These are phyloP conservation scores for Platycercus adscitus DNA, from an alignment of 2,113 vertebrate species.

Conservation along the genomic window DNA sequence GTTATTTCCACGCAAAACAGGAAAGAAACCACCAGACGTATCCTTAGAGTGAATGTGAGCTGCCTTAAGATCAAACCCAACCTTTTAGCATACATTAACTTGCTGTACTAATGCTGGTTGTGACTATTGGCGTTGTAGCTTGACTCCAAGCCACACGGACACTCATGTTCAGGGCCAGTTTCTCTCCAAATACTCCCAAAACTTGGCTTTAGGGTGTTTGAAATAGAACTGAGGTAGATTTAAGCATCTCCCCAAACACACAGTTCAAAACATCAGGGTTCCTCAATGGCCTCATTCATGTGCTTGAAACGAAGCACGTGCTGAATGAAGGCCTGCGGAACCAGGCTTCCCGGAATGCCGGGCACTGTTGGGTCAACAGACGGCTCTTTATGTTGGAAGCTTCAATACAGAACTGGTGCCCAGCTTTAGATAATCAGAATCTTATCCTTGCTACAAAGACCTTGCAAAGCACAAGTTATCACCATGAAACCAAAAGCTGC, in stretches of 20 bases:
- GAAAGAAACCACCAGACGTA: neutral
- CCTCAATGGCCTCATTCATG: neutral
- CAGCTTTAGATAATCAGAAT: neutral
- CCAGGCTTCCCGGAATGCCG: neutral
- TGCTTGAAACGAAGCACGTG: neutral
- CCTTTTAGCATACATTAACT: neutral
- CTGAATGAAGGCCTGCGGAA: neutral
- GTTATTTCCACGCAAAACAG: neutral
- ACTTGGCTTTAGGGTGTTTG: neutral
- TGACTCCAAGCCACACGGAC: neutral
- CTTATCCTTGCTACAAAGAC: neutral
- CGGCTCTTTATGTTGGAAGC: neutral
- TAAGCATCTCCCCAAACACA: neutral
- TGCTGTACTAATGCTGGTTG: neutral
- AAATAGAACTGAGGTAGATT: neutral
- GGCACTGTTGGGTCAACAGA: neutral
- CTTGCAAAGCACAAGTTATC: neutral
- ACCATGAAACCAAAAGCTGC: neutral
- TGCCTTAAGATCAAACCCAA: neutral
- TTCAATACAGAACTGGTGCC: neutral
- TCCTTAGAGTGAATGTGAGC: neutral
- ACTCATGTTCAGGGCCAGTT: neutral
- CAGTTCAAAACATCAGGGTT: neutral
- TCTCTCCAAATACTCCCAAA: neutral
- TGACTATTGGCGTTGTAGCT: neutral